phyloP scores from a whole-genome alignment of 2,888 invertebrate species.

The Poecilobothrus nobilitatus region DNA sequence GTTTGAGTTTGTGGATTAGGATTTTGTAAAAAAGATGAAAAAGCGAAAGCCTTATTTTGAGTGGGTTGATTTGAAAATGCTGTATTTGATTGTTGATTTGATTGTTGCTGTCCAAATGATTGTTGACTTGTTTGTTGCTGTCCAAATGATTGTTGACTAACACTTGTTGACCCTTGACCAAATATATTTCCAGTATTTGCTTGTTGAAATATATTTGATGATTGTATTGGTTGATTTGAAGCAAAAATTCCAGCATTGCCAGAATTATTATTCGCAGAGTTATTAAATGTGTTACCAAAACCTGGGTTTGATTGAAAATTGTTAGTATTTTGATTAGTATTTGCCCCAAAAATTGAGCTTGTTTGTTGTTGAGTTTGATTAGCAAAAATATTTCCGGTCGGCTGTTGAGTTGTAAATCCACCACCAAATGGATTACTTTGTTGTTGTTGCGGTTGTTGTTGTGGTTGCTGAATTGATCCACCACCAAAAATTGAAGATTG shows the following conservation, averaged over 20 bases:
- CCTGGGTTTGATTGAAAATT: conserved; percentile 26
- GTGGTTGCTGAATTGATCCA: not conserved
- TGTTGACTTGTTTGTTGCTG: not conserved
- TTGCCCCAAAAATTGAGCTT: conserved; percentile 28
- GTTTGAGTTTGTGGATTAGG: not conserved
- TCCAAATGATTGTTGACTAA: not conserved
- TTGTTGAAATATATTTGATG: conserved; percentile 12
- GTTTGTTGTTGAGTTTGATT: conserved; percentile 4
- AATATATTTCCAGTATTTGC: conserved; percentile 22
- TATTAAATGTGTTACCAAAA: conserved; percentile 21
- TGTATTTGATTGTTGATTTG: not conserved
- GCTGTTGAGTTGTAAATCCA: conserved; percentile 16
- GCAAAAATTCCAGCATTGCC: conserved; percentile 13
- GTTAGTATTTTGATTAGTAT: conserved; percentile 21
- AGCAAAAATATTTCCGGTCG: conserved; percentile 25
- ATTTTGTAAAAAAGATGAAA: not conserved
- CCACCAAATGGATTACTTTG: conserved; percentile 5
- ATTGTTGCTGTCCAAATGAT: not conserved
- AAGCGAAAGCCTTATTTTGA: not conserved
- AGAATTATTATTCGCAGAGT: not conserved
- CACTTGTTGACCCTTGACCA: conserved; percentile 19
- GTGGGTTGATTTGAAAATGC: not conserved
- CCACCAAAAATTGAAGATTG: conserved; percentile 12
- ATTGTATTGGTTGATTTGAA: conserved; percentile 16
- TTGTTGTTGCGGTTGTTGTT: conserved; percentile 4